These are phyloP conservation scores for Palloptera scutellata DNA, from an alignment of 2,888 invertebrate genomes.

Conservation along the genomic window DNA sequence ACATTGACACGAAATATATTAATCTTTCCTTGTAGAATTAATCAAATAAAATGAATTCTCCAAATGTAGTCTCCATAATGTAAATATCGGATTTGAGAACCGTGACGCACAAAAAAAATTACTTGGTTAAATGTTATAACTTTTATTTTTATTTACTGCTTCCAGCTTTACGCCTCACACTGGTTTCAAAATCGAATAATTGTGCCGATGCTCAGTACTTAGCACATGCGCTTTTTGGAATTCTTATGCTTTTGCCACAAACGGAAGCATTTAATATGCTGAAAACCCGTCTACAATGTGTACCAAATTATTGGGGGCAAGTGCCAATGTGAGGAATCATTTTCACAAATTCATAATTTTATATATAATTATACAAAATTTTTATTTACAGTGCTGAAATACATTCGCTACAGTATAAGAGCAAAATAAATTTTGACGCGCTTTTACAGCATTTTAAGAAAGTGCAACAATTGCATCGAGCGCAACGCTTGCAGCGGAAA, in stretches of 20 bases:
- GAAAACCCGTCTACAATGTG: slow-evolving; percentile 80
- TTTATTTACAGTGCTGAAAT: slow-evolving; percentile 58
- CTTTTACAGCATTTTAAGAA: slow-evolving; percentile 77
- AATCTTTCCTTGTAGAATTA: too few species aligned
- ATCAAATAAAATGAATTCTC: too few species aligned
- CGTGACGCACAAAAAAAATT: neutral
- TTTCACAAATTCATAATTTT: slow-evolving; percentile 4
- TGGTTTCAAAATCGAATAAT: slow-evolving; percentile 75
- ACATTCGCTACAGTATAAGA: slow-evolving; percentile 55
- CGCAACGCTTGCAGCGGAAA: slow-evolving; percentile 58
- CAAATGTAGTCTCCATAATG: too few species aligned
- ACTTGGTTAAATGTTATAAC: too few species aligned
- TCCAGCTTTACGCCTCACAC: slow-evolving; percentile 88
- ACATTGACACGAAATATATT: too few species aligned
- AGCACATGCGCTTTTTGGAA: slow-evolving; percentile 90
- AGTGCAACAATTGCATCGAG: slow-evolving; percentile 79
- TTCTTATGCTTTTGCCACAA: slow-evolving; percentile 97
- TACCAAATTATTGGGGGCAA: slow-evolving; percentile 71
- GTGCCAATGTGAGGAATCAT: slow-evolving; percentile 59
- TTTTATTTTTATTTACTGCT: too few species aligned
- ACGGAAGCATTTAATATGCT: slow-evolving; percentile 94
- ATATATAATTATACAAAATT: slow-evolving; percentile 11
- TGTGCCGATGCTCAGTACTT: slow-evolving; percentile 82
- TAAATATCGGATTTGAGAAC: neutral
- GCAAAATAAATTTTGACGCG: slow-evolving; percentile 73